Conservation (phyloP, 1,140 invertebrate species). For the Drosophila setifemur region DNA sequence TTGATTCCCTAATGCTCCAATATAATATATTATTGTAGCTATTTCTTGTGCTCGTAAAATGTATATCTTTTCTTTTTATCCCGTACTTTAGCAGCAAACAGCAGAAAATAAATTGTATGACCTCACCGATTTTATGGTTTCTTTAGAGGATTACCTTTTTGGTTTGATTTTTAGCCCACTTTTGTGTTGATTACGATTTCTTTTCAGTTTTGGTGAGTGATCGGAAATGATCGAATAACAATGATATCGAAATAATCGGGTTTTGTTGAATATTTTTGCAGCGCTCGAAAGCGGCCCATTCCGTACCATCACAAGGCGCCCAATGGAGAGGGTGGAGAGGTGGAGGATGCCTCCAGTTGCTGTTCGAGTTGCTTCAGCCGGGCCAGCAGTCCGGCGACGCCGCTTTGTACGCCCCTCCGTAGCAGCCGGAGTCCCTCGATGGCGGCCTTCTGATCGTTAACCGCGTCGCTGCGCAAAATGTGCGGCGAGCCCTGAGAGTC, state of each 20-base stretch:
- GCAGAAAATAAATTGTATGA: conserved; percentile 56
- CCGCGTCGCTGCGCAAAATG: conserved; percentile 66
- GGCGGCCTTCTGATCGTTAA: conserved; percentile 73
- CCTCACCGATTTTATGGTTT: conserved; percentile 24
- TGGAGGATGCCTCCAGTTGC: conserved; percentile 86
- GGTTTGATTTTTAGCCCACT: conserved; percentile 48
- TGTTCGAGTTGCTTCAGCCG: conserved; percentile 85
- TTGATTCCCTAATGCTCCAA: conserved; percentile 4
- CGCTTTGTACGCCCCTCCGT: conserved; percentile 51
- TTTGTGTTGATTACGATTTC: conserved; percentile 47
- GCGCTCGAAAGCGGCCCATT: conserved; percentile 94
- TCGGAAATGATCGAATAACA: neutral
- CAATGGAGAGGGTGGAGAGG: conserved; percentile 58
- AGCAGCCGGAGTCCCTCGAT: conserved; percentile 71
- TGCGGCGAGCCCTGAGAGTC: conserved; percentile 46
- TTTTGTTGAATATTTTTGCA: no score
- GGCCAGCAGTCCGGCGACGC: conserved; percentile 68
- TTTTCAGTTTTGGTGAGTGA: conserved; percentile 70
- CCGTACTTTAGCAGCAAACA: conserved; percentile 35
- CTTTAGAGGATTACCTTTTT: conserved; percentile 24
- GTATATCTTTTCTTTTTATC: conserved; percentile 13
- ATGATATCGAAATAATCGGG: no score
- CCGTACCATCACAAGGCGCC: conserved; percentile 93
- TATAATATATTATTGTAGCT: conserved; percentile 21
- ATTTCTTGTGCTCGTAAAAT: conserved; percentile 17